Percentiles rank a stretch among this genome's conserved stretches.
These are phyloP conservation scores for Euura lappo DNA, from an alignment of 1,140 invertebrate species.

Conservation along the genomic window DNA sequence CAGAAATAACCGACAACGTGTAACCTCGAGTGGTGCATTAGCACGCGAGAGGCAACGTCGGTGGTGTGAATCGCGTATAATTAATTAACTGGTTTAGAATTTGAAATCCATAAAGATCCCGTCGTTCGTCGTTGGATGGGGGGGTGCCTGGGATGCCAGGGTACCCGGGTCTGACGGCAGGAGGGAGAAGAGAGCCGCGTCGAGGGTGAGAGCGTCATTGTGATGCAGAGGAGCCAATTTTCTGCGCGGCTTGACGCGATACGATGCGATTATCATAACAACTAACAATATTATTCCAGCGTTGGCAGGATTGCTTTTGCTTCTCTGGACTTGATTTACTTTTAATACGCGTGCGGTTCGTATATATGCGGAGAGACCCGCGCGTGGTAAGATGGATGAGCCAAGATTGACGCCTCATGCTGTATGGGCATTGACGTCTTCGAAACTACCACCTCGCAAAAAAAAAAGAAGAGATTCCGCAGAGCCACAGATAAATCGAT, in stretches of 20 bases:
- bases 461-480: too few species aligned
- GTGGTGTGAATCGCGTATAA: not conserved
- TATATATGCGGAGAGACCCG: not conserved
- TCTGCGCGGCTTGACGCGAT: slow-evolving; percentile 61
- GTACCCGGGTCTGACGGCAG: slow-evolving; percentile 15
- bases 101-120: slow-evolving; percentile 7
- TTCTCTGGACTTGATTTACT: slow-evolving; percentile 7
- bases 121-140: not conserved
- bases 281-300: slow-evolving; percentile 60
- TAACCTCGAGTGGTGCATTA: not conserved
- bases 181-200: slow-evolving; percentile 33
- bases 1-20: too few species aligned
- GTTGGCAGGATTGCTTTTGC: slow-evolving; percentile 28
- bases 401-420: not conserved
- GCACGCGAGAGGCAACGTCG: not conserved
- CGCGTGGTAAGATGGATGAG: slow-evolving; percentile 4
- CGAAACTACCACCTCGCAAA: too few species aligned
- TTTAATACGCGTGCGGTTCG: not conserved
- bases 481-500: slow-evolving; percentile 32
- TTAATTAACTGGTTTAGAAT: slow-evolving; percentile 7
- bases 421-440: not conserved
- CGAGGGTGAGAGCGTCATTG: slow-evolving; percentile 47
- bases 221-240: slow-evolving; percentile 64
- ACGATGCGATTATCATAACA: slow-evolving; percentile 63
- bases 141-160: not conserved